Conservation (phyloP, 2,888 invertebrate species). For the Busseola fusca region DNA sequence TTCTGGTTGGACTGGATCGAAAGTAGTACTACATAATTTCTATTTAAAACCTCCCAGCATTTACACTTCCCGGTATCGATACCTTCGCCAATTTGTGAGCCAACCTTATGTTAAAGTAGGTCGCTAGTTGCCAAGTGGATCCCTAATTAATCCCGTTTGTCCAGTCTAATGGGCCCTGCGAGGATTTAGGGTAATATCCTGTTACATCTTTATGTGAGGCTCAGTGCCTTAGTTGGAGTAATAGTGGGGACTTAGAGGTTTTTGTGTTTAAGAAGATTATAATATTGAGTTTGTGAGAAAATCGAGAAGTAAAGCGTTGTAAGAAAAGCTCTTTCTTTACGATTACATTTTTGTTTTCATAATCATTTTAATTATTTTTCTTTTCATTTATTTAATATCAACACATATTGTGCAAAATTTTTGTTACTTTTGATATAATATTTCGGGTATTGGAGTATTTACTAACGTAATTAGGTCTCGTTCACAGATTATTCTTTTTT, state of each 20-base stretch:
- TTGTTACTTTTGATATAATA: too few relatives aligned
- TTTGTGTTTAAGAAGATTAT: conserved; percentile 15
- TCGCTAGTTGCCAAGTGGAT: conserved; percentile 46
- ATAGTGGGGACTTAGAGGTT: conserved; percentile 20
- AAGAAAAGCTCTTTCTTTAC: neutral
- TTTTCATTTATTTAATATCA: too few relatives aligned
- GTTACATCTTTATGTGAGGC: conserved; percentile 33
- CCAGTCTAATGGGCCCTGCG: conserved; percentile 56
- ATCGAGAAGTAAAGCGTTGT: neutral
- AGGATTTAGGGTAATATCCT: conserved; percentile 51
- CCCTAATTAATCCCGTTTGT: conserved; percentile 61
- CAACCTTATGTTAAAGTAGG: conserved; percentile 46
- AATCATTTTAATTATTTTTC: neutral
- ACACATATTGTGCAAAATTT: too few relatives aligned
- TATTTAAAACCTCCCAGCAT: neutral
- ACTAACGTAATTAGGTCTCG: neutral
- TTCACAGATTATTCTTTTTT: neutral
- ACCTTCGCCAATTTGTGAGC: conserved; percentile 44
- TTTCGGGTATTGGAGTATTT: too few relatives aligned
- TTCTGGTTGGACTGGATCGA: too few relatives aligned
- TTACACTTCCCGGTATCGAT: conserved; percentile 34
- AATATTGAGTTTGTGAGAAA: conserved; percentile 17
- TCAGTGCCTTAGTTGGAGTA: conserved; percentile 16
- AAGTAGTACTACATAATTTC: neutral
- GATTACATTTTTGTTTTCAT: neutral